phyloP scores from a whole-genome alignment of 2,797 vertebrate species.

The Synanceia verrucosa region DNA sequence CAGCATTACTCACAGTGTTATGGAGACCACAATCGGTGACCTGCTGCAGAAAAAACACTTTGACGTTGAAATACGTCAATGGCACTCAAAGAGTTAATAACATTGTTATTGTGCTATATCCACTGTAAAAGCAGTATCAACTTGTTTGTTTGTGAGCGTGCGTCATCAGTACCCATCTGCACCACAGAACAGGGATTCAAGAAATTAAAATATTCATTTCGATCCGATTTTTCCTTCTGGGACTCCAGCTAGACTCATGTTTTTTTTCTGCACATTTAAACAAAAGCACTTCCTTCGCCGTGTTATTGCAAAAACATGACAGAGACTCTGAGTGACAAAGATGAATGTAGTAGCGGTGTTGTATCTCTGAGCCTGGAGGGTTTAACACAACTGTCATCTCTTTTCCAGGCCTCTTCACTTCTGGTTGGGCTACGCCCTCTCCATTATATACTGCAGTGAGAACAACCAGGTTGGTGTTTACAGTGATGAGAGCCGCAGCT shows the following conservation, averaged over 20 bases:
- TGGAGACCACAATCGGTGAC: no score
- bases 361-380: not conserved
- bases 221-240: constrained; percentile 41
- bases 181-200: constrained; percentile 33
- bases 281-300: constrained; percentile 33
- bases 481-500: constrained; percentile 88
- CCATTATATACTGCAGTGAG: constrained; percentile 94
- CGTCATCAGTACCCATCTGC: constrained; percentile 41
- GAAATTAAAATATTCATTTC: constrained; percentile 55
- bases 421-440: constrained; percentile 91
- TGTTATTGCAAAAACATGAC: constrained; percentile 20
- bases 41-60: no score
- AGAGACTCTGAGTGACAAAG: constrained; percentile 15
- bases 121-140: not conserved
- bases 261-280: constrained; percentile 32
- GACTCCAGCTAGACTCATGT: constrained; percentile 53
- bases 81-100: no score
- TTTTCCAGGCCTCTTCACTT: constrained; percentile 85
- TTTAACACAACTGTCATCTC: constrained; percentile 33
- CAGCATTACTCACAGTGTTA: no score
- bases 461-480: constrained; percentile 92
- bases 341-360: constrained; percentile 5
- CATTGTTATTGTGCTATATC: constrained; percentile 10
- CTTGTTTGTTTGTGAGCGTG: not conserved
- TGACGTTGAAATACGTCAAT: no score